phyloP scores from a whole-genome alignment of 2,113 vertebrate genomes.

The Platycercus adscitus region DNA sequence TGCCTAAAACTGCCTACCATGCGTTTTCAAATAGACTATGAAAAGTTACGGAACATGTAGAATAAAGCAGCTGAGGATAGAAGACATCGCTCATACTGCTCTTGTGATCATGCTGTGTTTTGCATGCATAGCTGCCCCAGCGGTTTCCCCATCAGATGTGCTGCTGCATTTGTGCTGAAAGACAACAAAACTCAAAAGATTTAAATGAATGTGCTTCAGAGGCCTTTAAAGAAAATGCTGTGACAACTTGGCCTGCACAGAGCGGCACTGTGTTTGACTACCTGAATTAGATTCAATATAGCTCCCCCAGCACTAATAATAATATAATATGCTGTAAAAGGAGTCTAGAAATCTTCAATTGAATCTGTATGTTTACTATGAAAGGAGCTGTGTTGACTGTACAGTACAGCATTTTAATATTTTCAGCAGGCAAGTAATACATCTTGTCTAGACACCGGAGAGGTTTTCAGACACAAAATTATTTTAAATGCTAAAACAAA shows the following conservation, averaged over 20 bases:
- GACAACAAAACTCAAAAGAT: background rate
- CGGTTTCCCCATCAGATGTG: background rate
- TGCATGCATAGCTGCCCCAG: background rate
- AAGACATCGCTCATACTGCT: background rate
- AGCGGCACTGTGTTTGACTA: background rate
- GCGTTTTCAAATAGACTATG: background rate
- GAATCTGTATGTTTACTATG: constrained; percentile 52
- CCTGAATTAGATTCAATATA: background rate
- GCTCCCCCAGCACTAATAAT: background rate
- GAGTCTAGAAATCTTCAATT: constrained; percentile 16
- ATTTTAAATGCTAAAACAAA: constrained; percentile 63
- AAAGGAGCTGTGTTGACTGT: background rate
- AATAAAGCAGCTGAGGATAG: background rate
- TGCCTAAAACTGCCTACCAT: background rate
- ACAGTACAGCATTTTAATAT: constrained; percentile 47
- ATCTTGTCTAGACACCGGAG: constrained; percentile 72
- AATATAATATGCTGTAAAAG: background rate
- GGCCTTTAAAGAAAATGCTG: constrained; percentile 1
- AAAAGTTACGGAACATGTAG: background rate
- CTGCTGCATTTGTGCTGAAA: background rate
- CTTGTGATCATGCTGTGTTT: background rate
- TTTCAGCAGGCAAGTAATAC: constrained; percentile 56
- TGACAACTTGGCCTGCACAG: background rate
- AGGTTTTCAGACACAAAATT: constrained; percentile 61
- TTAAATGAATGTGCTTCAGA: background rate